Evolutionary conservation across 2,888 invertebrate species (phyloP).

Genomic region (Drosophila rellima): DNA sequence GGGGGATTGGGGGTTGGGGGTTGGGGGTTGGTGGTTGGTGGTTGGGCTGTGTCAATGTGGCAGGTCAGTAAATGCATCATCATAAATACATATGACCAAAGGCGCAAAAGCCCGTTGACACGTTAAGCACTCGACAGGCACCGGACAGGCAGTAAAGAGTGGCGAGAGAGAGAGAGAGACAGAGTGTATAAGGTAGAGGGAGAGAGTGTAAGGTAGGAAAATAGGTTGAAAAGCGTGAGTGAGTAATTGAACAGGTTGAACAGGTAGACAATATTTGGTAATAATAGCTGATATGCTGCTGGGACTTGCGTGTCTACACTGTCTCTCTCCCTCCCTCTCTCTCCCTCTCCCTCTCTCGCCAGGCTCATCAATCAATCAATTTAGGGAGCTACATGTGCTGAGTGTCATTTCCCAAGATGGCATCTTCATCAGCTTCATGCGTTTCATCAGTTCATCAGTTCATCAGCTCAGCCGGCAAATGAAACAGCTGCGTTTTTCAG

Average conservation of each 20-base stretch:
- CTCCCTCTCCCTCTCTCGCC: background rate
- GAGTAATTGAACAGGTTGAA: conserved; percentile 18
- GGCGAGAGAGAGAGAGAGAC: background rate
- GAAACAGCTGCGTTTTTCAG: conserved; percentile 16
- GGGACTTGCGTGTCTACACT: conserved; percentile 26
- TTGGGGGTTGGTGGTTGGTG: background rate
- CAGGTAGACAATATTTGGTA: conserved; percentile 30
- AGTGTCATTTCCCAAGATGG: conserved; percentile 7
- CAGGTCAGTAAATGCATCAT: conserved; percentile 55
- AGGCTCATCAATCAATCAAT: conserved; percentile 37
- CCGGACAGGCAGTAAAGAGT: background rate
- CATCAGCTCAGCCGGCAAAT: conserved; percentile 1
- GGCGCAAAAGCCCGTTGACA: conserved; percentile 44
- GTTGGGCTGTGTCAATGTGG: background rate
- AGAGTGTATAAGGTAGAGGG: background rate
- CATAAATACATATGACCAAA: conserved; percentile 47
- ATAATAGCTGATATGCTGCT: conserved; percentile 34
- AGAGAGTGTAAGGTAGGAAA: background rate
- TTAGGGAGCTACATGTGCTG: conserved; percentile 16
- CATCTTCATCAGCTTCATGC: conserved; percentile 10
- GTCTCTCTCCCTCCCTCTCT: background rate
- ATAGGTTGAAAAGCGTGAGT: background rate
- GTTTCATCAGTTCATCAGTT: conserved; percentile 2
- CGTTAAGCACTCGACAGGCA: conserved; percentile 42
- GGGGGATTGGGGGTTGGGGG: background rate